Evolutionary conservation across 2,113 vertebrate species (phyloP), one percentile per base, ranked within the genome.

Genomic region (Hippoglossus stenolepis): DNA sequence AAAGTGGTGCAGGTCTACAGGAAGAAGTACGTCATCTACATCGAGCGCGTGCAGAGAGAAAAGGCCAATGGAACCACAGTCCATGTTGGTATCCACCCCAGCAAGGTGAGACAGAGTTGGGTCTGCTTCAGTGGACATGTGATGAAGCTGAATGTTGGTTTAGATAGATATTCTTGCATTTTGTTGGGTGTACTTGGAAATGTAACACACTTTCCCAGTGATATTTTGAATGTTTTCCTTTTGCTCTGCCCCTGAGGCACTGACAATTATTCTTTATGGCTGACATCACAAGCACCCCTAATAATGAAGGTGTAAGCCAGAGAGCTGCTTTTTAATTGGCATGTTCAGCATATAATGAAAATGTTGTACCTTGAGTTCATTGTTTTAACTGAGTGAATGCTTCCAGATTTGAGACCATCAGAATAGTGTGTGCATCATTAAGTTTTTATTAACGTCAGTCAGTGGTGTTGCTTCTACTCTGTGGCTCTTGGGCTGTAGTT

Each of bases 1-100:
- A 97, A 98, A 92, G 97, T 97, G 9, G 97, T 98, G 54, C 97
- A 97, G 91, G 97, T 98, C 70, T 98, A 97, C 93, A 96, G 97
- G 76, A 98, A 97, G 87, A 98, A 98, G 9, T 97, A 97, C 0
- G 97, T 97, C 65, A 97, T 97, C 93, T 97, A 97, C 93, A 97
- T 97, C 7, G 96, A 98, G 82, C 95, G 96, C 2, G 97, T 97
- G 31, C 97, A 98, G 93, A 96, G 94, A 7, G 96, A 99, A 91
- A 97, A 97, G 92, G 97, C 97, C 10, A 97, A 98, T 0, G 97
- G 97, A 85, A 97, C 96, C 21, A 96, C 96, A 45, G 96, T 98
- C 83, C 97, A 96, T 4, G 96, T 98, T 63, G 97, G 97, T 73
- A 97, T 97, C 91, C 97, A 98, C 82, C 96, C 97, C 26, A 97